phyloP scores from a whole-genome alignment of 2,113 vertebrate species.

The Colaptes auratus region DNA sequence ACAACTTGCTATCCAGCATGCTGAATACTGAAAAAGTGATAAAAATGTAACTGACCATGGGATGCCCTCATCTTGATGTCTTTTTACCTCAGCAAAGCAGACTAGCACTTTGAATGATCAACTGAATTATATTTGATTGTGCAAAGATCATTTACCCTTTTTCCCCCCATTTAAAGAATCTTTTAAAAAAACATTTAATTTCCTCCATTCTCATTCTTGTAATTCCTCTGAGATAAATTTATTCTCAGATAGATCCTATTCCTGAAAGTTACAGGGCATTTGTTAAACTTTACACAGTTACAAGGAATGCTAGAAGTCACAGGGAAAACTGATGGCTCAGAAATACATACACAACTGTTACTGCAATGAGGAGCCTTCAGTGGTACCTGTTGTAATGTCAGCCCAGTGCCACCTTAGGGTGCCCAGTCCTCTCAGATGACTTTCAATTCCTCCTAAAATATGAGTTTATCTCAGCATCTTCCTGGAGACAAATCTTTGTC shows the following conservation, averaged over 20 bases:
- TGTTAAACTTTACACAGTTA: not conserved
- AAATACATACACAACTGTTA: not conserved
- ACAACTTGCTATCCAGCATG: not conserved
- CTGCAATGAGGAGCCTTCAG: not conserved
- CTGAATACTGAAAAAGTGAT: not conserved
- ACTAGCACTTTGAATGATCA: not conserved
- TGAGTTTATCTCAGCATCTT: not conserved
- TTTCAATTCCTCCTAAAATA: not conserved
- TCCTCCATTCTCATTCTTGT: not conserved
- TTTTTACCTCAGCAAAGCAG: not conserved
- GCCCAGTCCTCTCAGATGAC: not conserved
- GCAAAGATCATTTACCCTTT: not conserved
- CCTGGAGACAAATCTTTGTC: not conserved
- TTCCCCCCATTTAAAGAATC: not conserved
- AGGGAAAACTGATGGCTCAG: not conserved
- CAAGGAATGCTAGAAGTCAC: not conserved
- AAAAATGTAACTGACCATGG: not conserved
- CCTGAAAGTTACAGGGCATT: not conserved
- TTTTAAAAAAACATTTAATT: not conserved
- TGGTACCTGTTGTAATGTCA: rapidly evolving
- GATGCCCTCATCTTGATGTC: not conserved
- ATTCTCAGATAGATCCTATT: not conserved
- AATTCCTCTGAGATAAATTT: not conserved
- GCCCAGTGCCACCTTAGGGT: not conserved
- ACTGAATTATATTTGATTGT: not conserved